Conservation (phyloP, 2,113 vertebrate genomes). For the Scartelaos histophorus region DNA sequence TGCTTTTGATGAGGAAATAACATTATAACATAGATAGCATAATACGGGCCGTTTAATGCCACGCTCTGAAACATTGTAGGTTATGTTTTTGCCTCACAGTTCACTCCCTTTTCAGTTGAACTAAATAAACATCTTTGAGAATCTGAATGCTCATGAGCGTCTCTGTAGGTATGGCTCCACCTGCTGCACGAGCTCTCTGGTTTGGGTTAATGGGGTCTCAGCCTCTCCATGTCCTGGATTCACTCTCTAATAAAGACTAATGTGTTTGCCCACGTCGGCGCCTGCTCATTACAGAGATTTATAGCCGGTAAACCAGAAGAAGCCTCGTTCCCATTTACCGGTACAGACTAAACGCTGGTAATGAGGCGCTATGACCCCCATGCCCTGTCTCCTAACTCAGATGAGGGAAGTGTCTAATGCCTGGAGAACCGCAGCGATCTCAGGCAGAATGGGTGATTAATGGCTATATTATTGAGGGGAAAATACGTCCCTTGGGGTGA, state of each 20-base stretch:
- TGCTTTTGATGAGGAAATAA: too few relatives aligned
- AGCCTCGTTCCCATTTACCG: conserved; percentile 6
- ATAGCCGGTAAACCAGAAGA: conserved; percentile 11
- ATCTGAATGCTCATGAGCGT: neutral
- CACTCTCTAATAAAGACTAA: conserved; percentile 10
- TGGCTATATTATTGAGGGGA: neutral
- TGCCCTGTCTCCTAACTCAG: neutral
- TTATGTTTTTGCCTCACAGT: too few relatives aligned
- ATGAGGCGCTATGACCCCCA: conserved; percentile 1
- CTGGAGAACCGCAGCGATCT: neutral
- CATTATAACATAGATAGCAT: too few relatives aligned
- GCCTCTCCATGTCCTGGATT: conserved; percentile 10
- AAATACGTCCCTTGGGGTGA: neutral
- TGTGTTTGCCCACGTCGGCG: conserved; percentile 8
- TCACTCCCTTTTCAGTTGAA: neutral
- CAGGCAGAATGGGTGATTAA: neutral
- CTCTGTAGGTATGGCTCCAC: neutral
- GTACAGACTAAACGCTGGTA: conserved; percentile 5
- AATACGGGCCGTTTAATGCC: too few relatives aligned
- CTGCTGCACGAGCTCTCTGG: neutral
- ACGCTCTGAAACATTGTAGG: too few relatives aligned
- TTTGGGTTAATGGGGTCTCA: conserved; percentile 1
- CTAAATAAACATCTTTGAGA: neutral
- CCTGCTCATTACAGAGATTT: conserved; percentile 5
- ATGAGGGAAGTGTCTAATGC: neutral